A percentile compares a stretch with the other conserved stretches of the same genome.
These are phyloP conservation scores for Calonectris borealis DNA, from an alignment of 2,113 vertebrate species.

Conservation along the genomic window DNA sequence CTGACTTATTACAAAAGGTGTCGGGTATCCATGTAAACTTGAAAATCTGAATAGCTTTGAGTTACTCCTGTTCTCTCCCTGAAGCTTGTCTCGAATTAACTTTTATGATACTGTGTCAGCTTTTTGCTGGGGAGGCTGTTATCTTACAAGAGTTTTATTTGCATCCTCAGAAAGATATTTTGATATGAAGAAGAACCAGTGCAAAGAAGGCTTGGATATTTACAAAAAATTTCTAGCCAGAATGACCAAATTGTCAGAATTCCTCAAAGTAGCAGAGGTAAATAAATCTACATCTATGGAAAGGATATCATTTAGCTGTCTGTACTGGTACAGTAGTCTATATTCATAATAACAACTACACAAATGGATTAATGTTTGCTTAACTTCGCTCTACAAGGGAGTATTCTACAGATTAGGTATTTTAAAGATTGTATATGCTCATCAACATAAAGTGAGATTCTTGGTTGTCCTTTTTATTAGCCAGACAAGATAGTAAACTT, in stretches of 20 bases:
- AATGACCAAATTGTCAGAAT: conserved; percentile 76
- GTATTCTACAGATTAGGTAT: neutral
- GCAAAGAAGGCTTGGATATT: conserved; percentile 81
- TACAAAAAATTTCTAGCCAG: conserved; percentile 80
- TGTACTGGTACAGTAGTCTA: conserved; percentile 7
- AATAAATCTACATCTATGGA: neutral
- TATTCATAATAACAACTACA: neutral
- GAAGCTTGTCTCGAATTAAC: neutral
- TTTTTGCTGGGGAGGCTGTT: neutral
- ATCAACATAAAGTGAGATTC: neutral
- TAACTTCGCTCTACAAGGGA: neutral
- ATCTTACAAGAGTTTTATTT: conserved; percentile 37
- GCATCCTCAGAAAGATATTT: conserved; percentile 77
- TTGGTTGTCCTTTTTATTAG: neutral
- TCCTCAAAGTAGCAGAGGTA: conserved; percentile 80
- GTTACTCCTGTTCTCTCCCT: neutral
- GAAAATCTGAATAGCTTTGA: neutral
- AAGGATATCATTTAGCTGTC: neutral
- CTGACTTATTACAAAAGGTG: neutral
- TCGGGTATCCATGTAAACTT: neutral
- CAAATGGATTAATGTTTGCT: neutral
- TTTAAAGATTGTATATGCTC: neutral
- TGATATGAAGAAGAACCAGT: conserved; percentile 81
- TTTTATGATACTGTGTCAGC: neutral
- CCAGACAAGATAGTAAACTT: neutral